Conservation (phyloP, 2,797 vertebrate genomes). For the Nannoperca australis region DNA sequence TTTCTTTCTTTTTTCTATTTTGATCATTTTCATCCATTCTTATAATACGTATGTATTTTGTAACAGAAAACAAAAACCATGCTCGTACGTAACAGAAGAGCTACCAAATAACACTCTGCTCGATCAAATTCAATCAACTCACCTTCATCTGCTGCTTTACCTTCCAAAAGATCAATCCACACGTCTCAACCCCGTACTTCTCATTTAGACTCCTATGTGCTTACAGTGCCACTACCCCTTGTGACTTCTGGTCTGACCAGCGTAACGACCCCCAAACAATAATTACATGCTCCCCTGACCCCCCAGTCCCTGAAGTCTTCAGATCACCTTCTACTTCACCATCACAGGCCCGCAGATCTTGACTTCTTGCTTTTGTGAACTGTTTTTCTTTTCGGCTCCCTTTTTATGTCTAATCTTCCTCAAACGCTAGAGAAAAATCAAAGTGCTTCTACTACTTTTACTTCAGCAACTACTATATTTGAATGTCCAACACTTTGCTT, state of each 20-base stretch:
- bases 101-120: conserved; percentile 40
- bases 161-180: conserved; percentile 32
- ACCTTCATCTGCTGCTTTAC: conserved; percentile 55
- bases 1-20: conserved; percentile 7
- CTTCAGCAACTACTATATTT: conserved; percentile 49
- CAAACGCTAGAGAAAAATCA: conserved; percentile 43
- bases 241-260: conserved; percentile 43
- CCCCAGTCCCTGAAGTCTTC: conserved; percentile 50
- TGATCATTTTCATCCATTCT: conserved; percentile 37
- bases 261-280: conserved; percentile 41
- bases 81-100: conserved; percentile 33
- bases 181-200: conserved; percentile 29
- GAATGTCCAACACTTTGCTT: conserved; percentile 63
- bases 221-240: conserved; percentile 33
- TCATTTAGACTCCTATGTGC: conserved; percentile 35
- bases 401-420: conserved; percentile 52
- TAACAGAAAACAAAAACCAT: conserved; percentile 26
- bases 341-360: conserved; percentile 64
- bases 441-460: conserved; percentile 54
- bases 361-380: conserved; percentile 67
- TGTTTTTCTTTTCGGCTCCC: conserved; percentile 60
- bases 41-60: conserved; percentile 2
- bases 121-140: conserved; percentile 44
- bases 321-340: conserved; percentile 58
- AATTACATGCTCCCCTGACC: conserved; percentile 38